These are phyloP conservation scores for Trichomycterus rosablanca DNA, from an alignment of 2,113 vertebrate genomes.

Conservation along the genomic window DNA sequence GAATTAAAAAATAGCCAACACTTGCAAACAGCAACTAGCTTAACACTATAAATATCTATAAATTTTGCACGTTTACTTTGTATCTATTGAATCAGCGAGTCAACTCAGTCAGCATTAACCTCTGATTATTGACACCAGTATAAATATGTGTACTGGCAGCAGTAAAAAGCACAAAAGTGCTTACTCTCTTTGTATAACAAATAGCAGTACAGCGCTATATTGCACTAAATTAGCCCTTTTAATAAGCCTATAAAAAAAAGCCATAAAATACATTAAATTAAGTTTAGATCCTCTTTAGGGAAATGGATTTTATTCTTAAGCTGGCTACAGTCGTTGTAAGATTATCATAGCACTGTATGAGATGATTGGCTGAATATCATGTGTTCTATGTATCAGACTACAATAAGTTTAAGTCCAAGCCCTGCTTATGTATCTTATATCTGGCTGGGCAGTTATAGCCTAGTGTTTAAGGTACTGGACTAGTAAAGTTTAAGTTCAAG, in stretches of 20 bases:
- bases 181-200: constrained; percentile 14
- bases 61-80: no score
- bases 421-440: no score
- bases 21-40: constrained; percentile 11
- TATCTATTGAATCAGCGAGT: constrained; percentile 21
- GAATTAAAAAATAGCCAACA: background rate
- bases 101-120: constrained; percentile 10
- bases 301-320: no score
- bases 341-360: no score
- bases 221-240: background rate
- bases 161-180: constrained; percentile 9
- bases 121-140: constrained; percentile 11
- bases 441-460: no score
- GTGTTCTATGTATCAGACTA: no score
- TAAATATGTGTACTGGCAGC: constrained; percentile 1
- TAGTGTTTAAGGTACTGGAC: no score
- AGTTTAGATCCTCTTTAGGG: no score
- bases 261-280: background rate
- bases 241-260: background rate
- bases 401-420: no score
- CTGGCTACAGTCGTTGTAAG: no score
- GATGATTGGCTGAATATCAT: no score
- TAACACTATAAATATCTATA: constrained; percentile 19
- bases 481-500: no score
- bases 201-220: background rate